phyloP scores from a whole-genome alignment of 2,113 vertebrate species.

The Cyprinodon variegatus region DNA sequence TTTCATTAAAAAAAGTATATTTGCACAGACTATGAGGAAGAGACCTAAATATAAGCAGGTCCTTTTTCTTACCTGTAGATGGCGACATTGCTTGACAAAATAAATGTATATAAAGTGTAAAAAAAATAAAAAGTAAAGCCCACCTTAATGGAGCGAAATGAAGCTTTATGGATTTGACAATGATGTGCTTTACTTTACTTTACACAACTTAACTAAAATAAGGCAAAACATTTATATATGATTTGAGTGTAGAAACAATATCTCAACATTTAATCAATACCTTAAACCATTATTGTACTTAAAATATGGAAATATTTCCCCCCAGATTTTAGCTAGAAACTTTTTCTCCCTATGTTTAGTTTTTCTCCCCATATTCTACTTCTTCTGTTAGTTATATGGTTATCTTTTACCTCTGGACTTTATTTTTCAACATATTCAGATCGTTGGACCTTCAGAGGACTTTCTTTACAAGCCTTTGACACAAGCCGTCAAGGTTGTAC shows the following conservation, averaged over 20 bases:
- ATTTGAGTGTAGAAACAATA: constrained; percentile 22
- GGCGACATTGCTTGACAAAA: constrained; percentile 90
- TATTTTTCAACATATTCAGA: constrained; percentile 10
- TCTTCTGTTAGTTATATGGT: not conserved
- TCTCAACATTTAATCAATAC: constrained; percentile 51
- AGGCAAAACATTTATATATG: constrained; percentile 61
- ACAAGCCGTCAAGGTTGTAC: constrained; percentile 2
- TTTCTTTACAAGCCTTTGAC: not conserved
- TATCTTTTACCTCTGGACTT: constrained; percentile 11
- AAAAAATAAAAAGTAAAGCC: constrained; percentile 25
- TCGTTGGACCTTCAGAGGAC: constrained; percentile 15
- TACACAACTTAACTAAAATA: constrained; percentile 66
- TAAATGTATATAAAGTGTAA: not conserved
- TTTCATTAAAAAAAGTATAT: not conserved
- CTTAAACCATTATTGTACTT: constrained; percentile 43
- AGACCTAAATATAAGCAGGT: constrained; percentile 13
- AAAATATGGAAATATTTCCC: not conserved
- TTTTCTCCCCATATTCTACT: not conserved
- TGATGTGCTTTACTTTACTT: constrained; percentile 63
- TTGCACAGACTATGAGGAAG: constrained; percentile 14
- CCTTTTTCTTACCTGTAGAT: constrained; percentile 85
- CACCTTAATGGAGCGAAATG: constrained; percentile 36
- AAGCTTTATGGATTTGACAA: constrained; percentile 37
- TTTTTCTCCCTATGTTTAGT: not conserved
- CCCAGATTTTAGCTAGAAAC: not conserved